Base-by-base conservation (phyloP, 2,113 vertebrate genomes). In the Centropus unirufus region DNA sequence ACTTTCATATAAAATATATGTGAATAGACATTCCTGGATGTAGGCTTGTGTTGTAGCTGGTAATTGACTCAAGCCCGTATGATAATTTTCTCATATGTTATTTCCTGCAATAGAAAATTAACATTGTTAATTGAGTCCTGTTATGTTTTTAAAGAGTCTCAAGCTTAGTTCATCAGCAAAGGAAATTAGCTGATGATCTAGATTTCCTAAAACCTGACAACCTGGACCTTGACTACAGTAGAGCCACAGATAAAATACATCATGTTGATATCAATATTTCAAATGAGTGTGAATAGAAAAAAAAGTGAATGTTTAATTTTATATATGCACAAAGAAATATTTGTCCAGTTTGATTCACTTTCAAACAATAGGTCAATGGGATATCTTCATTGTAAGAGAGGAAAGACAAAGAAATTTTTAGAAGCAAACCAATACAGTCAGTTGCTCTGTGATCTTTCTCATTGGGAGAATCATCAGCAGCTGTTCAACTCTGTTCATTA, bases 191-290 rank as follows among this genome's bases (percentile, higher is more conserved):
- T 88, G 29, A 26, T 68, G 5, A 58, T 7, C 3, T 2, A 19
- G 18, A 52, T 77, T 64, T 89, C 17, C 22, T 80, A 68, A 89
- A 88, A 52, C 52, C 27, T 77, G 32, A 34, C 11, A 73, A 42
- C 5, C 0, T 63, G 49, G 19, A 30, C 18, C 32, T 39, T 75
- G 29, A 52, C 39, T 8, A 23, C 0, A 2, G 23, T 3, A 3
- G 22, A 67, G 6, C 14, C 4, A 0, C 5, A 55, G 30, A 46
- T 51, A 75, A 67, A 88, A 79, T 34, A 46, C 2, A 51, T 4
- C 10, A 52, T 69, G 5, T 42, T 79, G 11, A 7, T 79, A 58
- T 42, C 16, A 36, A 6, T 29, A 72, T 68, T 72, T 88, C 9
- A 86, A 61, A 61, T 69, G 1, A 22, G 6, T 24, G 1, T 30